Conservation (phyloP, 2,113 vertebrate genomes). For the Suncus etruscus region DNA sequence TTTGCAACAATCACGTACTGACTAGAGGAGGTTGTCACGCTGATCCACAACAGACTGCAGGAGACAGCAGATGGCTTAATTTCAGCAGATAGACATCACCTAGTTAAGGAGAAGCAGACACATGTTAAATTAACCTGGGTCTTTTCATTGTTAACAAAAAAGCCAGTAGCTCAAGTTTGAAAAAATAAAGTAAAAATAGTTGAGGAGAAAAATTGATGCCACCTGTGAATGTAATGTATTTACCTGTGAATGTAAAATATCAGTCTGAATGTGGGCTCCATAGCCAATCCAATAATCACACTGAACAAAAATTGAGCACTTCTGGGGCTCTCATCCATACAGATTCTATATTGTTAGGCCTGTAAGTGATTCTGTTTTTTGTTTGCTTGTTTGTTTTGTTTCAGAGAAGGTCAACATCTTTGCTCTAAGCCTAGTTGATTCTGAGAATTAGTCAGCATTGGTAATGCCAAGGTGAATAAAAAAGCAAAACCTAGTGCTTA, state of each 20-base stretch:
- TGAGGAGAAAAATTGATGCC: neutral
- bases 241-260: neutral
- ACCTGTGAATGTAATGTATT: neutral
- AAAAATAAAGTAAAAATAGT: neutral
- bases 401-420: neutral
- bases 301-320: neutral
- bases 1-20: neutral
- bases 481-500: neutral
- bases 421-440: neutral
- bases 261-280: neutral
- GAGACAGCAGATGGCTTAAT: neutral
- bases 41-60: neutral
- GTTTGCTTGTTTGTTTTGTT: no score
- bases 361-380: neutral
- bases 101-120: neutral
- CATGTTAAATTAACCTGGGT: neutral
- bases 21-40: neutral
- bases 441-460: neutral
- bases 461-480: neutral
- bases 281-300: neutral
- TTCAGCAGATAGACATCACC: neutral
- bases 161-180: neutral
- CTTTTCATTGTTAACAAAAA: neutral
- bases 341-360: constrained; percentile 38
- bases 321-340: neutral